A percentile compares a stretch with the other conserved stretches of the same genome.
These are phyloP conservation scores for Psettodes erumei DNA, from an alignment of 2,113 vertebrate species.

Conservation along the genomic window DNA sequence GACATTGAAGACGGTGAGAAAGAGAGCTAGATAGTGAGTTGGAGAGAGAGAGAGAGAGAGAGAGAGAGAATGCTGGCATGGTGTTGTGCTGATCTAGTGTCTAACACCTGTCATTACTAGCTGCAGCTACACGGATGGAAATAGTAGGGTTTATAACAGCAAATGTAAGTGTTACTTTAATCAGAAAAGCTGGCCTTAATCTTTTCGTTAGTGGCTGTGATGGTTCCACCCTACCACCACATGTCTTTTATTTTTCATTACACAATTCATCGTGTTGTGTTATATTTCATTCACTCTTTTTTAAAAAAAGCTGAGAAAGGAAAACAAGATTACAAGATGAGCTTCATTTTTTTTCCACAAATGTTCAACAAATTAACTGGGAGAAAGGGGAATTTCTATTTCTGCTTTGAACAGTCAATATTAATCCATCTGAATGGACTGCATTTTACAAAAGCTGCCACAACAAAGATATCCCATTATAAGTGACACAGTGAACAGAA, in stretches of 20 bases:
- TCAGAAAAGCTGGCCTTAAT: conserved; percentile 34
- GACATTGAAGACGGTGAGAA: not conserved
- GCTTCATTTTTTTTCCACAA: not conserved
- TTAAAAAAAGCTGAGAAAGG: conserved; percentile 10
- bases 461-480: not conserved
- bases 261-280: conserved; percentile 4
- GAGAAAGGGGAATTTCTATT: not conserved
- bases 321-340: not conserved
- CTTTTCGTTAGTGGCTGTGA: not conserved
- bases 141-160: conserved; percentile 23
- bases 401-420: not conserved
- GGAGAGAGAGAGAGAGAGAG: conserved; percentile 3
- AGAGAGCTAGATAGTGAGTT: not conserved
- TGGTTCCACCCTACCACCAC: not conserved
- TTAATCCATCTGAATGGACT: not conserved
- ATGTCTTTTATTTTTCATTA: not conserved
- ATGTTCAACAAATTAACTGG: conserved; percentile 9
- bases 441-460: not conserved
- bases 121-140: not conserved
- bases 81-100: not conserved
- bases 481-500: too few species aligned
- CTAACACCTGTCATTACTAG: conserved; percentile 26
- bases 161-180: conserved; percentile 17
- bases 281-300: conserved; percentile 15
- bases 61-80: not conserved